Evolutionary conservation across 2,888 invertebrate genomes (phyloP).

Genomic region (Hyppa rectilinea): DNA sequence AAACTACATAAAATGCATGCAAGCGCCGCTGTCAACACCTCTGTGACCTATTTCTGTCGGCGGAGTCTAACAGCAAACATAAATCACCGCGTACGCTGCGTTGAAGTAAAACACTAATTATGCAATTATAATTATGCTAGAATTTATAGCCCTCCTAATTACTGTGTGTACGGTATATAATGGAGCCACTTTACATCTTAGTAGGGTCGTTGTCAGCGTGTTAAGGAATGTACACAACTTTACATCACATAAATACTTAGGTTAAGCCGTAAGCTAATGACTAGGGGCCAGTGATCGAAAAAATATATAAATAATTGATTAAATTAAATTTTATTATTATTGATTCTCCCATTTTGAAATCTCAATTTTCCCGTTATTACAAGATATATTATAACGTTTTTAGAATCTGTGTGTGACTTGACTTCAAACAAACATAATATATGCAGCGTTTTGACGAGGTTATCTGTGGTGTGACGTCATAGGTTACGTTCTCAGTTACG

Average conservation of each 20-base stretch:
- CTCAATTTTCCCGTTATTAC: no score
- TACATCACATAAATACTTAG: background rate
- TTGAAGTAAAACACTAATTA: slow-evolving; percentile 50
- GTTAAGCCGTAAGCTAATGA: background rate
- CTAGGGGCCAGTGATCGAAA: no score
- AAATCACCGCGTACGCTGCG: slow-evolving; percentile 30
- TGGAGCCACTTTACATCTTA: slow-evolving; percentile 28
- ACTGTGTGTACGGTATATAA: slow-evolving; percentile 36
- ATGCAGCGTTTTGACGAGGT: no score
- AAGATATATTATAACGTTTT: no score
- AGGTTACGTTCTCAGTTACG: no score
- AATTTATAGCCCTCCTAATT: slow-evolving; percentile 40
- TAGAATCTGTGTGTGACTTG: no score
- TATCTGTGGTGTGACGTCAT: no score
- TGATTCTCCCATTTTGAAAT: no score
- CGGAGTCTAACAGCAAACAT: slow-evolving; percentile 33
- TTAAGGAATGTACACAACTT: slow-evolving; percentile 15
- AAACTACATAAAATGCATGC: slow-evolving; percentile 47
- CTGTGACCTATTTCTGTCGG: slow-evolving; percentile 50
- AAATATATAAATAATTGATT: no score
- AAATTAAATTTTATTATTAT: no score
- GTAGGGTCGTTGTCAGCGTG: slow-evolving; percentile 20
- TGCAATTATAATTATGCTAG: slow-evolving; percentile 47
- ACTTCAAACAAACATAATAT: no score
- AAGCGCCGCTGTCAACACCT: slow-evolving; percentile 45